A percentile compares a stretch with the other conserved stretches of the same genome.
These are phyloP conservation scores for Brenthis ino DNA, from an alignment of 2,888 invertebrate genomes.

Conservation along the genomic window DNA sequence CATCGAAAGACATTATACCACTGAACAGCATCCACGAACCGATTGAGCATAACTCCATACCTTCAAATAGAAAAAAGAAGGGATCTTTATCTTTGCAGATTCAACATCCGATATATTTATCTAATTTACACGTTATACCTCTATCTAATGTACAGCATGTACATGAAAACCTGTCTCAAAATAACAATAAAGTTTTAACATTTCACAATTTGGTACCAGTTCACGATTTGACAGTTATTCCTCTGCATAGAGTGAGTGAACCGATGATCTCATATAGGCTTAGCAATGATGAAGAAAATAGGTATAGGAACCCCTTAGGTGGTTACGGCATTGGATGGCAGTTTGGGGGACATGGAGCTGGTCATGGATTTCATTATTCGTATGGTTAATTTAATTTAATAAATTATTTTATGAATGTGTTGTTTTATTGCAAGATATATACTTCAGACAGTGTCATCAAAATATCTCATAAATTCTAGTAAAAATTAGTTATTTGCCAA, in stretches of 20 bases:
- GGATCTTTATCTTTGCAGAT: slow-evolving; percentile 51
- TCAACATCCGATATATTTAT: slow-evolving; percentile 52
- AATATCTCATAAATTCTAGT: too few relatives aligned
- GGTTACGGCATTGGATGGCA: slow-evolving; percentile 68
- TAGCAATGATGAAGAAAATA: slow-evolving; percentile 53
- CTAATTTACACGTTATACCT: slow-evolving; percentile 64
- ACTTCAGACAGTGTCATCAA: not conserved
- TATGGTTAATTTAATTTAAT: slow-evolving; percentile 52
- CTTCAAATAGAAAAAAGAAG: slow-evolving; percentile 49
- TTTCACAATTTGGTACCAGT: slow-evolving; percentile 54
- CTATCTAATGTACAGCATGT: slow-evolving; percentile 57
- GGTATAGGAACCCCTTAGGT: slow-evolving; percentile 64
- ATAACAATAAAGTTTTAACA: slow-evolving; percentile 48
- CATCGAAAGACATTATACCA: slow-evolving; percentile 37
- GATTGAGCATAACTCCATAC: slow-evolving; percentile 27
- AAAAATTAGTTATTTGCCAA: too few relatives aligned
- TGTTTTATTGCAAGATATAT: not conserved
- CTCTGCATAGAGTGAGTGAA: slow-evolving; percentile 54
- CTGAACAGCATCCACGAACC: slow-evolving; percentile 36
- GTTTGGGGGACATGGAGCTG: slow-evolving; percentile 71
- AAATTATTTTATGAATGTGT: slow-evolving; percentile 18
- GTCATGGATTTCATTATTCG: slow-evolving; percentile 68
- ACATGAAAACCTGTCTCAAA: slow-evolving; percentile 9
- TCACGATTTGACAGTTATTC: slow-evolving; percentile 69
- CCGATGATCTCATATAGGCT: slow-evolving; percentile 36